Evolutionary conservation across 2,113 vertebrate genomes (phyloP).

Genomic region (Egretta garzetta): DNA sequence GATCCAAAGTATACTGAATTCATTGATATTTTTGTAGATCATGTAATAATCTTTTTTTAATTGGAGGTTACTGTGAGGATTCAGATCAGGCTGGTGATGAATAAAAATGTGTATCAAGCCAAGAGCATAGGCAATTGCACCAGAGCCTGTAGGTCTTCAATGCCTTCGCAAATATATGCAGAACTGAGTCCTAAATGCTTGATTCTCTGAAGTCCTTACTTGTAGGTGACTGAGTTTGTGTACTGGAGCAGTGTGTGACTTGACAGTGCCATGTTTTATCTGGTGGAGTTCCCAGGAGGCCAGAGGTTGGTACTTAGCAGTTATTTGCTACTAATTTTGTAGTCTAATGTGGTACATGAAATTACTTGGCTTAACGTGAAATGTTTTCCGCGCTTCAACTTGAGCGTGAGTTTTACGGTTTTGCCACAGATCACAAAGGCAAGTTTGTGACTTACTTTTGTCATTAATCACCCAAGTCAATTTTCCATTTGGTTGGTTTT

Average conservation of each 20-base stretch:
- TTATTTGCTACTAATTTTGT: neutral
- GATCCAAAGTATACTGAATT: neutral
- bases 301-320: neutral
- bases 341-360: rapidly evolving
- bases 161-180: neutral
- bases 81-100: neutral
- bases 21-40: neutral
- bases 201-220: neutral
- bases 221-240: neutral
- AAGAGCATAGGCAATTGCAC: neutral
- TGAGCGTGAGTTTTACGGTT: rapidly evolving
- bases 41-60: neutral
- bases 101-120: neutral
- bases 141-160: neutral
- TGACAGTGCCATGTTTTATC: neutral
- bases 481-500: slow-evolving; percentile 41
- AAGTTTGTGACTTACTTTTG: neutral
- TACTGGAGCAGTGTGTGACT: neutral
- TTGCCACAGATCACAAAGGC: neutral
- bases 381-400: rapidly evolving
- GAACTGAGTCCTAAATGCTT: neutral
- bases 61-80: neutral
- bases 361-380: rapidly evolving
- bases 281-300: neutral
- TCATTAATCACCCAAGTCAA: neutral